Conservation (phyloP, 30 jellyfish, hydroid and myxozoan species). For the Turritopsis rubra region DNA sequence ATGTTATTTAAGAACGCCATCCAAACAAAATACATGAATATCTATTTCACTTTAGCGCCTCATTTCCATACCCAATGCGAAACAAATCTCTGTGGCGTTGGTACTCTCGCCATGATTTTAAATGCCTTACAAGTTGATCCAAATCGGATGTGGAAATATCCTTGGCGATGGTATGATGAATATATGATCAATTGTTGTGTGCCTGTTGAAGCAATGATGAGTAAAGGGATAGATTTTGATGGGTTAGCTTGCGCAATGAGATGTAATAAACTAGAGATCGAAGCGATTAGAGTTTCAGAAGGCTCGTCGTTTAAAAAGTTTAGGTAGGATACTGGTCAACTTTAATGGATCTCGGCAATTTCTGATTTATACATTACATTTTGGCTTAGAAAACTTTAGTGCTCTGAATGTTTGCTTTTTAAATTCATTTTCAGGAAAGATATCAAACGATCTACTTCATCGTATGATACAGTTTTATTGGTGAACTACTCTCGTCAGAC, state of each 20-base stretch:
- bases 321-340: slow-evolving; percentile 17
- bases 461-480: neutral
- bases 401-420: neutral
- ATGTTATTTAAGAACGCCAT: neutral
- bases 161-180: slow-evolving; percentile 37
- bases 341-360: too few relatives aligned
- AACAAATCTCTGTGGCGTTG: slow-evolving; percentile 20
- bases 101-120: slow-evolving; percentile 22
- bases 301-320: slow-evolving; percentile 1
- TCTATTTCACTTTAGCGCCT: slow-evolving; percentile 11
- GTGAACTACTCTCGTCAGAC: neutral
- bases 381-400: neutral
- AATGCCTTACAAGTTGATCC: slow-evolving; percentile 29
- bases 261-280: neutral
- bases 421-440: slow-evolving; percentile 1
- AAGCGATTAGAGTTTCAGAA: slow-evolving; percentile 5
- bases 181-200: slow-evolving; percentile 12
- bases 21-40: neutral
- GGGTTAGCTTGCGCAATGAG: slow-evolving; percentile 3
- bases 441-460: slow-evolving; percentile 8
- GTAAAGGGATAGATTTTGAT: slow-evolving; percentile 6
- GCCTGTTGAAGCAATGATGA: neutral
- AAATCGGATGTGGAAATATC: slow-evolving; percentile 20
- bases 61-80: slow-evolving; percentile 20
- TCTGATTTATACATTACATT: too few relatives aligned